A percentile compares a stretch with the other conserved stretches of the same genome.
Conservation (phyloP, 2,113 vertebrate species). For the Carassius gibelio region DNA sequence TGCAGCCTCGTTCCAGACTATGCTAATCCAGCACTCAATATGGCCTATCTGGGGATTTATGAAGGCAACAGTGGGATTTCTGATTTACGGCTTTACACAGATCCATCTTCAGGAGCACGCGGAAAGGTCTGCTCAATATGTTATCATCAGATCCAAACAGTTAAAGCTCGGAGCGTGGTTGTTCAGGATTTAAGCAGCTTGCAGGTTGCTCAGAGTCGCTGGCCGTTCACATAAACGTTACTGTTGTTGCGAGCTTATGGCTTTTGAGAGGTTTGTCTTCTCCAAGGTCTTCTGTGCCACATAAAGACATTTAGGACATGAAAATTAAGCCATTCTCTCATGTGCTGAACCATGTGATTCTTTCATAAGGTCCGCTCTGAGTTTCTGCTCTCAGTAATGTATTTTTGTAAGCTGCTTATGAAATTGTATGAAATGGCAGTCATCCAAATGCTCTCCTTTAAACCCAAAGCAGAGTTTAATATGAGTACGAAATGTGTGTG, state of each 20-base stretch:
- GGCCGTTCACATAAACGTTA: not conserved
- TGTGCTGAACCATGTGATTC: slow-evolving; percentile 31
- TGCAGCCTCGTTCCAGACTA: slow-evolving; percentile 44
- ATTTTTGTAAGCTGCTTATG: slow-evolving; percentile 43
- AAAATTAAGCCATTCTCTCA: slow-evolving; percentile 39
- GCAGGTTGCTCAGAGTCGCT: not conserved
- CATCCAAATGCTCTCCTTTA: slow-evolving; percentile 10
- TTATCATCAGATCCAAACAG: slow-evolving; percentile 23
- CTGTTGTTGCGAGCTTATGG: not conserved
- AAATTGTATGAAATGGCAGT: slow-evolving; percentile 33
- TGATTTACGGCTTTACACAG: slow-evolving; percentile 34
- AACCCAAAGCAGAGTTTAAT: slow-evolving; percentile 8
- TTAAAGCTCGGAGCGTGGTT: not conserved
- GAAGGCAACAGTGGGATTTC: slow-evolving; percentile 26
- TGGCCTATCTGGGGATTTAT: slow-evolving; percentile 45
- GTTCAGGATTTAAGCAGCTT: slow-evolving; percentile 8
- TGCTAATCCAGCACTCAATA: slow-evolving; percentile 53
- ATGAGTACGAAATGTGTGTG: not conserved
- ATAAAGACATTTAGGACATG: not conserved
- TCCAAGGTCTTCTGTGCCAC: slow-evolving; percentile 5
- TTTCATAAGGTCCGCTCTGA: slow-evolving; percentile 7
- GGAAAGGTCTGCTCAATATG: slow-evolving; percentile 42
- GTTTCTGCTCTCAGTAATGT: slow-evolving; percentile 32
- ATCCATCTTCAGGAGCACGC: slow-evolving; percentile 24
- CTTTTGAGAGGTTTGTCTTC: slow-evolving; percentile 5